Conservation (phyloP, 2,888 invertebrate genomes). For the Xylophagus ater region DNA sequence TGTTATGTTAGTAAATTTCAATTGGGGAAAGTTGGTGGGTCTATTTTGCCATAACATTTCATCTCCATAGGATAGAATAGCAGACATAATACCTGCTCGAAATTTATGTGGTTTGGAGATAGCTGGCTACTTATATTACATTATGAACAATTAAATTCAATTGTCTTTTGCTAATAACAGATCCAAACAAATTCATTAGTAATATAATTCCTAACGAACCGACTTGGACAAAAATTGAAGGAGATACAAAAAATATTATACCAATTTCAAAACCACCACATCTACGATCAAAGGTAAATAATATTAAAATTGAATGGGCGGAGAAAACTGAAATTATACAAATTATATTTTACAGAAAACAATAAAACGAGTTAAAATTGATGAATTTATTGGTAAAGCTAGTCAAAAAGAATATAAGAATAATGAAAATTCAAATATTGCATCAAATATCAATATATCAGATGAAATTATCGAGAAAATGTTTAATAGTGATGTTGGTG, state of each 20-base stretch:
- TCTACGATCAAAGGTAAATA: conserved; percentile 27
- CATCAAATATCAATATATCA: conserved; percentile 27
- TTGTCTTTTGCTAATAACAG: no score
- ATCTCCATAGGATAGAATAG: no score
- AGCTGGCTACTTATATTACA: no score
- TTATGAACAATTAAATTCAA: no score
- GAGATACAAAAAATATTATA: conserved; percentile 27
- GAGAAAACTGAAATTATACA: no score
- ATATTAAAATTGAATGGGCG: neutral
- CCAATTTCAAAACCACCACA: conserved; percentile 31
- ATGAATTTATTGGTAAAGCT: conserved; percentile 28
- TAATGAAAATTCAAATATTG: conserved; percentile 20
- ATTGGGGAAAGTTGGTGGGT: no score
- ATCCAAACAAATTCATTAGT: no score
- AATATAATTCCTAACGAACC: no score
- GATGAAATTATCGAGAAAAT: conserved; percentile 37
- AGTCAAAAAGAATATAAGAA: conserved; percentile 22
- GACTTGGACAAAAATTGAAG: conserved; percentile 12
- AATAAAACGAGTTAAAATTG: conserved; percentile 27
- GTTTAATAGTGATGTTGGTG: conserved; percentile 33
- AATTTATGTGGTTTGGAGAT: no score
- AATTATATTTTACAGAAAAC: conserved; percentile 18
- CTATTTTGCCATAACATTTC: no score
- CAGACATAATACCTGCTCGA: no score
- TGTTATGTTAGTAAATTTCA: no score